A percentile compares a stretch with the other conserved stretches of the same genome.
These are phyloP conservation scores for Mionectes macconnelli DNA, from an alignment of 2,113 vertebrate genomes.

Conservation along the genomic window DNA sequence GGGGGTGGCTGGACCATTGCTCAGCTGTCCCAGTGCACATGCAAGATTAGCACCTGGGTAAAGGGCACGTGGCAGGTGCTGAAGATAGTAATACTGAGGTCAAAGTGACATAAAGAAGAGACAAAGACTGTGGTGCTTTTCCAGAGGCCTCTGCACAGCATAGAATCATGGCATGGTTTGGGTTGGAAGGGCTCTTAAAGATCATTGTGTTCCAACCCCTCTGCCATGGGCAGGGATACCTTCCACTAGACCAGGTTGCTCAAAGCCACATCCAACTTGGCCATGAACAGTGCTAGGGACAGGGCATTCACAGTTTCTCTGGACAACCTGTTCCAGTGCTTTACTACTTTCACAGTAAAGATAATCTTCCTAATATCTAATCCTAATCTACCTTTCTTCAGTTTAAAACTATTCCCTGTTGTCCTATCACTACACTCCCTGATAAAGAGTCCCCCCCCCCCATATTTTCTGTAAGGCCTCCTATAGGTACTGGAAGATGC, in stretches of 20 bases:
- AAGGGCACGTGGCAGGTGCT: neutral
- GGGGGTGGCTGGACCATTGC: fast-evolving
- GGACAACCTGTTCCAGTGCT: neutral
- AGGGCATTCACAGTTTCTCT: neutral
- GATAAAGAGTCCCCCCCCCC: neutral
- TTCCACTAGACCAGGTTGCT: neutral
- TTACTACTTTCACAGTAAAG: neutral
- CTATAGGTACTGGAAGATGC: neutral
- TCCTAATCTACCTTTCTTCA: neutral
- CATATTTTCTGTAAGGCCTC: neutral
- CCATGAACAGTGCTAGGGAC: neutral
- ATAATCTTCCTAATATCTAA: neutral
- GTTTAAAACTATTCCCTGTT: neutral
- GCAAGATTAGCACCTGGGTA: neutral
- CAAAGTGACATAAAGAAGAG: neutral
- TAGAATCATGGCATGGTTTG: neutral
- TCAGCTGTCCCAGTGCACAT: neutral
- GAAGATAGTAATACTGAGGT: neutral
- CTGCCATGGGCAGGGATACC: neutral
- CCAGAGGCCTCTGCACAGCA: neutral
- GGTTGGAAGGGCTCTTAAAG: neutral
- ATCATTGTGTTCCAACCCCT: neutral
- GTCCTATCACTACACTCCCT: neutral
- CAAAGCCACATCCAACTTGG: neutral
- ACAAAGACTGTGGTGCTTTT: neutral